Percentiles rank a stretch among this genome's conserved stretches.
Evolutionary conservation across 2,113 vertebrate species (phyloP).

Genomic region (Heterocephalus glaber): DNA sequence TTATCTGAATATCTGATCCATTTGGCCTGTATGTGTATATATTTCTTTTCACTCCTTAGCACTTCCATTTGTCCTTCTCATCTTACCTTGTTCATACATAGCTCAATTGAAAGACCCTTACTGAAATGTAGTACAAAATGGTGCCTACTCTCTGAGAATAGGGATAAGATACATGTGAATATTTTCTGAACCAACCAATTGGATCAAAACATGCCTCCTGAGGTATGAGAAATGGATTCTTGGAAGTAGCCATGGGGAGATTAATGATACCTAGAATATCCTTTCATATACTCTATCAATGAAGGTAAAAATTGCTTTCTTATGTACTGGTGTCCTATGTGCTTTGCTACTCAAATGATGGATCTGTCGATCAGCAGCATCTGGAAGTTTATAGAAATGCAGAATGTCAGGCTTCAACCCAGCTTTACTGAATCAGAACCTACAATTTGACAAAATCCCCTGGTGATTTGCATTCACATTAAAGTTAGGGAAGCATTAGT

Average conservation of each 20-base stretch:
- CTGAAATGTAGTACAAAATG: neutral
- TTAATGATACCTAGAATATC: neutral
- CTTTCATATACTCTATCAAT: neutral
- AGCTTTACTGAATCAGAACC: slow-evolving; percentile 17
- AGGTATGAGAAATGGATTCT: neutral
- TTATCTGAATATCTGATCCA: neutral
- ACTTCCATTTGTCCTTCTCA: neutral
- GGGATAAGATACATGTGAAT: neutral
- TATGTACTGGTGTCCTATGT: neutral
- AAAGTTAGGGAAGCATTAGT: neutral
- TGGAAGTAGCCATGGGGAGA: neutral
- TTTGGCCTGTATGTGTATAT: neutral
- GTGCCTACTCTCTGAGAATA: neutral
- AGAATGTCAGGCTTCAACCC: neutral
- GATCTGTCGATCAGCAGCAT: neutral
- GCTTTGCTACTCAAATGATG: neutral
- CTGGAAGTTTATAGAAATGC: neutral
- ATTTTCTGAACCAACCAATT: neutral
- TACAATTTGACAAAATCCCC: neutral
- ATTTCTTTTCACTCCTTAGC: neutral
- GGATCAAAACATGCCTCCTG: neutral
- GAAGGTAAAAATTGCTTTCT: neutral
- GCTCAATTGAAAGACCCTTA: neutral
- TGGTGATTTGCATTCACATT: neutral
- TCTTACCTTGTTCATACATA: neutral